Base-by-base conservation (phyloP, 2,797 vertebrate genomes). In the Lepidocolaptes lacrymiger region DNA sequence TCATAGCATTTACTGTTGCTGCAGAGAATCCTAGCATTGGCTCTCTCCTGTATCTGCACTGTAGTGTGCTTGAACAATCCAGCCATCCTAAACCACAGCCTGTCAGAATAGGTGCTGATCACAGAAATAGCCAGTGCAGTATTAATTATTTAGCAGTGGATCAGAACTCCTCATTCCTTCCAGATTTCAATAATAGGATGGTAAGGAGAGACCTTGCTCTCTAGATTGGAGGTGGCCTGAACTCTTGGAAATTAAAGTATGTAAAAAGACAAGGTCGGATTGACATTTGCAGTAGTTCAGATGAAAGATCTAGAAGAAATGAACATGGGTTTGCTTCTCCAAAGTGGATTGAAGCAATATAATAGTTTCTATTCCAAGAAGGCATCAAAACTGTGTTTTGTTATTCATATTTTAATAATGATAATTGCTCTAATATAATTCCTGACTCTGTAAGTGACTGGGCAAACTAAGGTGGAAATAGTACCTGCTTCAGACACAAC, bases 141-240 rank as follows among this genome's bases (percentile, higher is more conserved):
- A 36, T 91, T 89, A 96, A 93, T 97, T 93, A 97, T 96, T 97
- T 72, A 96, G 81, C 28, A 84, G 52, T 30, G 34, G 51, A 83
- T 66, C 81, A 41, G 87, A 94, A 95, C 84, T 88, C 73, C 74
- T 85, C 43, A 72, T 91, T 93, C 93, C 61, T 95, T 95, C 13
- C 5, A 23, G 79, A 95, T 46, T 73, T 56, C 84, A 91, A 2
- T 82, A 87, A 92, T 3, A 75, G 67, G 67, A 76, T 79, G 39
- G n/a, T 55, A 94, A 95, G 55, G 77, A 95, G 28, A 89, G 49
- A 76, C 52, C 39, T 87, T 73, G 32, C 20, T 85, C 39, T 81
- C 63, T 48, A 83, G 41, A 80, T 2, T 89, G 41, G 34, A 86
- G 36, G 59, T 68, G 43, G 59, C 30, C 75, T 75, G 68, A 90